A percentile compares a stretch with the other conserved stretches of the same genome.
Conservation (phyloP, 92 coral and sea anemone genomes). For the Micromussa lordhowensis region DNA sequence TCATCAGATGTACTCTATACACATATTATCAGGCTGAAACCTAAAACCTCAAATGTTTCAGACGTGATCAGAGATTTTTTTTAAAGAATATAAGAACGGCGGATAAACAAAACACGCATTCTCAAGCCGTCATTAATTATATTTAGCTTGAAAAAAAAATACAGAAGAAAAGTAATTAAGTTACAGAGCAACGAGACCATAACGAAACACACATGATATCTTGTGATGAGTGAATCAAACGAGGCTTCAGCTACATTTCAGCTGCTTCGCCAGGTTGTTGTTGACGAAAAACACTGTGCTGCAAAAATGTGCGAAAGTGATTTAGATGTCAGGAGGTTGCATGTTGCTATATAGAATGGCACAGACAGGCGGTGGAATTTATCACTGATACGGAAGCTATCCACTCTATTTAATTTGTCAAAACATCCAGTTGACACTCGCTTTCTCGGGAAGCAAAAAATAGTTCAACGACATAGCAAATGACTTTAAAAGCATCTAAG, state of each 20-base stretch:
- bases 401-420: not conserved
- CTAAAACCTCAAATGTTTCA: not conserved
- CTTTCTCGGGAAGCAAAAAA: too few relatives aligned
- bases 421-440: not conserved
- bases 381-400: not conserved
- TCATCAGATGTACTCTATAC: not conserved
- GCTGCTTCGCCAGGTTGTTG: not conserved
- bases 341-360: not conserved
- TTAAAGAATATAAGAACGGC: not conserved
- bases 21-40: not conserved
- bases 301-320: not conserved
- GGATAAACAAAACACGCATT: not conserved
- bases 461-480: too few relatives aligned
- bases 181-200: too few relatives aligned
- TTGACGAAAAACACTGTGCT: not conserved
- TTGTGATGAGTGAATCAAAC: not conserved
- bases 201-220: too few relatives aligned
- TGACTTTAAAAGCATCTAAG: too few relatives aligned
- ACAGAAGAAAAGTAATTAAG: not conserved
- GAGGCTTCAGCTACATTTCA: not conserved
- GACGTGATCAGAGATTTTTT: not conserved
- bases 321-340: not conserved
- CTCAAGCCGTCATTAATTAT: not conserved
- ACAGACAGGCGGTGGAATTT: not conserved
- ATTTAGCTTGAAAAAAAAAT: not conserved